Evolutionary conservation across 2,888 invertebrate genomes (phyloP), one percentile per base, ranked within the genome.

Genomic region (Sesia apiformis): DNA sequence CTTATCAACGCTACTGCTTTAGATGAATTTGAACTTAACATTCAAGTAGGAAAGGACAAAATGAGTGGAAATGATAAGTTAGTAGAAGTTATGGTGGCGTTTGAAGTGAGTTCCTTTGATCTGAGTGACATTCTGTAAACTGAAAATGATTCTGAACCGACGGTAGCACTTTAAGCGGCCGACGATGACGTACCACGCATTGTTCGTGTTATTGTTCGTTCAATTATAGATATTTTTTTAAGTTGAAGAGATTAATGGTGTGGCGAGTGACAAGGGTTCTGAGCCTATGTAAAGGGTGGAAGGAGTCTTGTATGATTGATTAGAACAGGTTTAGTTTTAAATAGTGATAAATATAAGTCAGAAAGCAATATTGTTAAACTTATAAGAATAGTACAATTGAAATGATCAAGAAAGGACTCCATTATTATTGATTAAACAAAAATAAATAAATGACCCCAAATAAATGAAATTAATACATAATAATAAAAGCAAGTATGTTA

Each of bases 51-150:
- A 65, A 62, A 54, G 53, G 59, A 55, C 55, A 55, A 60, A 67
- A 61, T 63, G 54, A 61, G 56, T 59, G 64, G 60, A 71, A 60
- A 71, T 67, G 62, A 66, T 71, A 68, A 57, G 69, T 68, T 63
- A 72, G 70, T 63, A 63, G 66, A 72, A 67, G 74, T 74, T 74
- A 74, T 70, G 70, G 66, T 69, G 59, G 59, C 72, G 79, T 87
- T 84, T 86, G 84, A 86, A 80, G 80, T 83, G 63, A 74, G 66
- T 65, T 64, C 66, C 85, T 88, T 87, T 88, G 87, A 88, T 84
- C 76, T 81, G 71, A 74, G 76, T 80, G 83, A 81, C 82, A 80
- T 80, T 78, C 67, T 68, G 82, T 86, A 87, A 81, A 82, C 86
- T 78, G 74, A 74, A 69, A 72, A 82, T 83, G 85, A 83, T 83